Percentiles rank a stretch among this genome's conserved stretches.
Evolutionary conservation across 2,113 vertebrate species (phyloP).

Genomic region (Mastomys coucha): DNA sequence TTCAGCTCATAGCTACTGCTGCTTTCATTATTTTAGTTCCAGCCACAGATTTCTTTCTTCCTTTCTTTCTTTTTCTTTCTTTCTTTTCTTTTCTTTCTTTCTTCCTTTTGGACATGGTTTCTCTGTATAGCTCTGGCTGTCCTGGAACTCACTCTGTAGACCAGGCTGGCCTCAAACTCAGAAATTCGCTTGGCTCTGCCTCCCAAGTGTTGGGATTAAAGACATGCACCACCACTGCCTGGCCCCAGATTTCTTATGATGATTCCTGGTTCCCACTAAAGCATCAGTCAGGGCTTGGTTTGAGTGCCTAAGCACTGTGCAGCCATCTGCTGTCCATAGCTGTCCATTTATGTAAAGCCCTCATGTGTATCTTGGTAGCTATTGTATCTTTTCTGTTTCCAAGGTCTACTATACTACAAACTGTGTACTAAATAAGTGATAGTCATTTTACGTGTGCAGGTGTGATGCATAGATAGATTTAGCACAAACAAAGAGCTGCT

Average conservation of each 20-base stretch:
- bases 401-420: not conserved
- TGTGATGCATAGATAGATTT: not conserved
- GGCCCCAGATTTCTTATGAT: not conserved
- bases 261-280: not conserved
- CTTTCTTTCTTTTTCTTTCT: too few species aligned
- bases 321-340: not conserved
- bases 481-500: not conserved
- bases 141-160: too few species aligned
- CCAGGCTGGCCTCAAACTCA: too few species aligned
- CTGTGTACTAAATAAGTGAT: not conserved
- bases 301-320: not conserved
- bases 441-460: not conserved
- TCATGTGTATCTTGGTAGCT: not conserved
- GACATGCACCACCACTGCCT: too few species aligned
- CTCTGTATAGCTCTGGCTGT: too few species aligned
- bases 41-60: too few species aligned
- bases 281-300: not conserved
- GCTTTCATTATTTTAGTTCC: not conserved
- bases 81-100: too few species aligned
- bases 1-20: not conserved
- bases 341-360: not conserved
- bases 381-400: not conserved
- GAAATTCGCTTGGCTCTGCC: too few species aligned
- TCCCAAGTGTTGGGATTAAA: too few species aligned
- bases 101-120: too few species aligned